A percentile compares a stretch with the other conserved stretches of the same genome.
phyloP scores from a whole-genome alignment of 1,140 invertebrate genomes.

The Atopsyche davidsoni region DNA sequence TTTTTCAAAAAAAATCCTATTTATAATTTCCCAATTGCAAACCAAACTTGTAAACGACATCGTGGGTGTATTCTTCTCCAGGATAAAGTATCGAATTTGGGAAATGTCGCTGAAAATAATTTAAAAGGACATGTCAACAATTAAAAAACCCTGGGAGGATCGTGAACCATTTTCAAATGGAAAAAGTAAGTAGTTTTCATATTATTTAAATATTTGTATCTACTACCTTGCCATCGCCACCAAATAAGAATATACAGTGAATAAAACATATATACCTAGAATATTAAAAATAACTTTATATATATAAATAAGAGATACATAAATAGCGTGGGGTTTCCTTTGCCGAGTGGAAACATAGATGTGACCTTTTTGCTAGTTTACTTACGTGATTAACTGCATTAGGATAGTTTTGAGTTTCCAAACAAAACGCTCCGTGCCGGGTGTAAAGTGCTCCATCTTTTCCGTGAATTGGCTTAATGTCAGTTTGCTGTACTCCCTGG shows the following conservation, averaged over 20 bases:
- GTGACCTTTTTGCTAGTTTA: neutral
- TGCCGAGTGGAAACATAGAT: neutral
- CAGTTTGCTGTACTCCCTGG: too few species aligned
- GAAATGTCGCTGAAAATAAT: constrained; percentile 12
- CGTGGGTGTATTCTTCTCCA: constrained; percentile 19
- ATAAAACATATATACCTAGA: neutral
- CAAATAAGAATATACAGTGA: neutral
- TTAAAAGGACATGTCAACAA: constrained; percentile 5
- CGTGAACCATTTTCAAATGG: neutral
- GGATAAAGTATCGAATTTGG: constrained; percentile 13
- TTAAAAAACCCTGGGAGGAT: neutral
- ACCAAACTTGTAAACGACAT: constrained; percentile 18
- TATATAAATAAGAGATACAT: neutral
- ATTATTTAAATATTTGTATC: too few species aligned
- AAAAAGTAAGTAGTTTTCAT: too few species aligned
- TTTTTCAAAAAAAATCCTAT: too few species aligned
- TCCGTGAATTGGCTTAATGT: constrained; percentile 42
- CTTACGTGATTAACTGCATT: constrained; percentile 75
- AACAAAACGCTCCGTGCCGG: constrained; percentile 75
- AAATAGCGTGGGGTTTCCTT: too few species aligned
- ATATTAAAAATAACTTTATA: too few species aligned
- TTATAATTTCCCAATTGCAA: constrained; percentile 11
- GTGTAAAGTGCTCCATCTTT: constrained; percentile 65
- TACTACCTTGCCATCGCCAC: too few species aligned
- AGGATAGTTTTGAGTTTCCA: constrained; percentile 90